phyloP scores from a whole-genome alignment of 2,113 vertebrate species.

The Syngnathus scovelli region DNA sequence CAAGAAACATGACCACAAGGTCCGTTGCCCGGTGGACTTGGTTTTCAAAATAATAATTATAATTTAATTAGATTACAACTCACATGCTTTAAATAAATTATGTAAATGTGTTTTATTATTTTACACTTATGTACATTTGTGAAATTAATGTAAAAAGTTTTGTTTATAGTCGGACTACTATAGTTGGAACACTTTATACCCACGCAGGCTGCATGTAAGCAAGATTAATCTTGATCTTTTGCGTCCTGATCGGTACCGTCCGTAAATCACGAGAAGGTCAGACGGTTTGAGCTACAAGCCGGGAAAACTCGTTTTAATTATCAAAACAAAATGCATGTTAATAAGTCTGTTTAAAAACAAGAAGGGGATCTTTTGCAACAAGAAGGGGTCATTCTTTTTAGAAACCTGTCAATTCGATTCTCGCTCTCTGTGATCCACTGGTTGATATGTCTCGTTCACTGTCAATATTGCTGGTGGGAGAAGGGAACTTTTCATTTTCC shows the following conservation, averaged over 20 bases:
- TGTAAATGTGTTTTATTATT: neutral
- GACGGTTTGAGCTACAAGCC: neutral
- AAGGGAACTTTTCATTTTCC: constrained; percentile 92
- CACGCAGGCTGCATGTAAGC: constrained; percentile 24
- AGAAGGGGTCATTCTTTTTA: neutral
- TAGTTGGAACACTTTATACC: constrained; percentile 24
- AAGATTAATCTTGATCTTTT: constrained; percentile 2
- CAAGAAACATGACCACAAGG: constrained; percentile 18
- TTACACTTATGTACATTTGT: neutral
- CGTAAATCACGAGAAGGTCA: constrained; percentile 22
- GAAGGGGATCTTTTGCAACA: neutral
- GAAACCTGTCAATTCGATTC: neutral
- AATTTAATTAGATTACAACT: neutral
- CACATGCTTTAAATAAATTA: neutral
- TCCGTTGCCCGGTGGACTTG: neutral
- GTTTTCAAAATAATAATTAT: neutral
- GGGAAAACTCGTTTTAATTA: neutral
- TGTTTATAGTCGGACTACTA: constrained; percentile 50
- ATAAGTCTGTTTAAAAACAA: neutral
- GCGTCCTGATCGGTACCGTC: neutral
- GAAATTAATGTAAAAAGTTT: neutral
- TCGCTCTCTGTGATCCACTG: neutral
- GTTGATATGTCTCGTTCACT: constrained; percentile 38
- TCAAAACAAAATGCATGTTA: neutral
- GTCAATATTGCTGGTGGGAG: constrained; percentile 80